A percentile compares a stretch with the other conserved stretches of the same genome.
These are phyloP conservation scores for Vireo griseus DNA, from an alignment of 2,797 vertebrate species.

Conservation along the genomic window DNA sequence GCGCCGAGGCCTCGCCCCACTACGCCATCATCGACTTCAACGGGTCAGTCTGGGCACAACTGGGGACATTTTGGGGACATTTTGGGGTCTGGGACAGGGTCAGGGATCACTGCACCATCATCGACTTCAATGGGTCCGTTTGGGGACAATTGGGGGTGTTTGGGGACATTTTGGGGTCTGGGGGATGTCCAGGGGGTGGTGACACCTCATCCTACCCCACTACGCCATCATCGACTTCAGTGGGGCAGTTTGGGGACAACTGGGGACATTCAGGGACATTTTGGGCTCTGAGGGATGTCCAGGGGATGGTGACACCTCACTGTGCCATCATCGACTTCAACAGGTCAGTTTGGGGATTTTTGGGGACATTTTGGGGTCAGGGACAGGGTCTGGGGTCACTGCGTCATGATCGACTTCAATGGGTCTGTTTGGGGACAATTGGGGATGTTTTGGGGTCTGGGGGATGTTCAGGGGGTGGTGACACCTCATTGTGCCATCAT, in stretches of 20 bases:
- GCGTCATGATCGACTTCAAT: too few relatives aligned
- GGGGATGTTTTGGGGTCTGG: too few relatives aligned
- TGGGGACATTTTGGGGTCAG: neutral
- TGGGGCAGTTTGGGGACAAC: too few relatives aligned
- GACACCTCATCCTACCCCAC: too few relatives aligned
- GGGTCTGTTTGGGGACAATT: too few relatives aligned
- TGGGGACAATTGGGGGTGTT: accelerated
- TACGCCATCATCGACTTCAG: too few relatives aligned
- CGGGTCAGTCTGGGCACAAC: neutral
- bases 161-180: neutral
- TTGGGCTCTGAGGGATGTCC: too few relatives aligned
- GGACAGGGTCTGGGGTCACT: too few relatives aligned
- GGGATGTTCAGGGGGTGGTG: too few relatives aligned
- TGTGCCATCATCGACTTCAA: constrained; percentile 36
- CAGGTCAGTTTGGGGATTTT: neutral
- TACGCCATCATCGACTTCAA: constrained; percentile 36
- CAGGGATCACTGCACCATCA: accelerated
- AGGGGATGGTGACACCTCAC: neutral
- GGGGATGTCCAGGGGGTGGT: too few relatives aligned
- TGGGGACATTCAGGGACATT: too few relatives aligned
- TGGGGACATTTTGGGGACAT: neutral
- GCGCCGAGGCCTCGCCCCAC: neutral
- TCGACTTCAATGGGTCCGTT: constrained; percentile 28
- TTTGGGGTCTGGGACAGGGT: accelerated
- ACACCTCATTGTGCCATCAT: too few relatives aligned